A percentile compares a stretch with the other conserved stretches of the same genome.
Evolutionary conservation across 2,797 vertebrate genomes (phyloP).

Genomic region (Anniella stebbinsi): DNA sequence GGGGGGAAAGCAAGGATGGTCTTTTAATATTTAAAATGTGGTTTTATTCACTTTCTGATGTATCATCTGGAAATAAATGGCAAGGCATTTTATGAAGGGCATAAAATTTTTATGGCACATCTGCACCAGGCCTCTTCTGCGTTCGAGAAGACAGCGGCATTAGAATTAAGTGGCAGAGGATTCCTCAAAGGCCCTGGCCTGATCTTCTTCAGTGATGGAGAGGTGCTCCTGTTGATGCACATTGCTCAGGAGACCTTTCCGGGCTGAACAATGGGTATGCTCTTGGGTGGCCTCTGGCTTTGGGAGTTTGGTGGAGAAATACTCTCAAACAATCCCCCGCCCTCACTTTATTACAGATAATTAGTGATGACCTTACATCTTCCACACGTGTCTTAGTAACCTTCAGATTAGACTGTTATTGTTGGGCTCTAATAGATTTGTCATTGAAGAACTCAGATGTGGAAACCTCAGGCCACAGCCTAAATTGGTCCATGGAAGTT

Average conservation of each 20-base stretch:
- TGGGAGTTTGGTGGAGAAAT: neutral
- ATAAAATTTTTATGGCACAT: slow-evolving; percentile 47
- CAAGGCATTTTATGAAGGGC: slow-evolving; percentile 42
- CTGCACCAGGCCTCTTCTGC: neutral
- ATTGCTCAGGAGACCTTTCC: neutral
- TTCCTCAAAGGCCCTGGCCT: no score
- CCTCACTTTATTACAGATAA: neutral
- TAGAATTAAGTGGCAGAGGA: neutral
- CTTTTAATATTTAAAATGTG: slow-evolving; percentile 49
- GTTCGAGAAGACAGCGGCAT: neutral
- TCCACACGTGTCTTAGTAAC: neutral
- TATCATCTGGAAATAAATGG: slow-evolving; percentile 47
- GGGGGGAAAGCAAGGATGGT: neutral
- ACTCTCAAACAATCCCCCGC: neutral
- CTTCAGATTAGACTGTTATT: neutral
- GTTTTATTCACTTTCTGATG: slow-evolving; percentile 46
- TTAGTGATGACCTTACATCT: neutral
- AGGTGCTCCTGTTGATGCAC: neutral
- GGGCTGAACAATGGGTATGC: neutral
- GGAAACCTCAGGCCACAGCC: no score
- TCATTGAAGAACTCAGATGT: neutral
- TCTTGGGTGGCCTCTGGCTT: neutral
- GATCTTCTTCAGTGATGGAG: neutral
- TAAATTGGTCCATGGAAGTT: no score
- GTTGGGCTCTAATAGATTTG: neutral